Base-by-base conservation (phyloP, 2,888 invertebrate species). In the Rotaria magnacalcarata region DNA sequence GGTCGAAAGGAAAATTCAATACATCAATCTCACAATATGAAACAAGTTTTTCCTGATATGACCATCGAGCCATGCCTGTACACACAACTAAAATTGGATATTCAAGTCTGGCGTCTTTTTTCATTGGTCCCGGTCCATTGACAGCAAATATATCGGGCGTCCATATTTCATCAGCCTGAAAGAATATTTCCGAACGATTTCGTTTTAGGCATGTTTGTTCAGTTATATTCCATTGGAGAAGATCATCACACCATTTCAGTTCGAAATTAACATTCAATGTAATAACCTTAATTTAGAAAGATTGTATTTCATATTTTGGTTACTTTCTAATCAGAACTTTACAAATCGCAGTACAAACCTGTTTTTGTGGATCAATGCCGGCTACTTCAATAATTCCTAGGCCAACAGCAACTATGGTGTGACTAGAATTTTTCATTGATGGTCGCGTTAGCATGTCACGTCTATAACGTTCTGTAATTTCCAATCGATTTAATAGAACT, bases 1-100 rank as follows among this genome's bases (percentile, higher is more conserved):
- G 80, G n/a, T 86, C 86, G n/a, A 86, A 86, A 24, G 86, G 86
- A 84, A 86, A 86, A 41, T 85, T 85, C 58, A 74, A 21, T 2
- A 86, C 60, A 47, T 86, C 80, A 21, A 86, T 86, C 10, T 85
- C 85, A 84, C 86, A 86, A 43, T 85, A 86, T 41, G 75, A 52
- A 34, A 80, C 58, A 34, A 75, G 75, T 52, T 85, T 75, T 24
- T 85, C 85, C n/a, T 85, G 86, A 84, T 86, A 86, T 19, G 85
- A 75, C 86, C 86, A 86, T 56, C 85, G 54, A 19, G 85, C 80
- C 58, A 85, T 58, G 6, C 85, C 86, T 2, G 75, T 58, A 43
- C 85, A 86, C 41, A 85, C 56, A 24, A 85, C 85, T 21, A 50
- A 56, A 34, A 86, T 80, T 11, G 80, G 84, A 85, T 86, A 86